phyloP scores from a whole-genome alignment of 2,113 vertebrate genomes.

The Bombycilla garrulus region DNA sequence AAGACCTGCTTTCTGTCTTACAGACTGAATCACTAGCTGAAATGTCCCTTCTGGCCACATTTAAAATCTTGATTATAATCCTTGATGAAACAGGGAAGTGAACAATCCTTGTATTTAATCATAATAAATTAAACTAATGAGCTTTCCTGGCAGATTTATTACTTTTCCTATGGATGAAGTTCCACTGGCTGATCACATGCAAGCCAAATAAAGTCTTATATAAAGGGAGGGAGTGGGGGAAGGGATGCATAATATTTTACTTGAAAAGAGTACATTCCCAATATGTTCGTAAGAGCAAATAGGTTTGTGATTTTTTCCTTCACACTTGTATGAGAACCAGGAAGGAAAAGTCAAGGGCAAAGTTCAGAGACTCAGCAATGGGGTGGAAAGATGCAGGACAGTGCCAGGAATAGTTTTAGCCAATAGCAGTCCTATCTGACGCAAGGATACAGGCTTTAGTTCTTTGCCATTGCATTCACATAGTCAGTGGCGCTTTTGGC shows the following conservation, averaged over 20 bases:
- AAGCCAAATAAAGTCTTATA: not conserved
- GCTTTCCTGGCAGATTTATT: conserved; percentile 28
- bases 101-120: conserved; percentile 41
- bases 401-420: not conserved
- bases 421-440: not conserved
- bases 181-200: not conserved
- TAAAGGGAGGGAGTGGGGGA: not conserved
- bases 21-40: not conserved
- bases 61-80: conserved; percentile 46
- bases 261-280: not conserved
- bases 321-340: not conserved
- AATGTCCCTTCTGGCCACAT: conserved; percentile 37
- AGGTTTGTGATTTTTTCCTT: not conserved
- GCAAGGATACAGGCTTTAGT: not conserved
- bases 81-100: conserved; percentile 17
- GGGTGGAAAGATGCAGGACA: not conserved
- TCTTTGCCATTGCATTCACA: not conserved
- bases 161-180: not conserved
- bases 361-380: not conserved
- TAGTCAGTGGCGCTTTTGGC: not conserved
- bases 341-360: not conserved
- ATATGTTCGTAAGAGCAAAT: not conserved
- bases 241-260: not conserved
- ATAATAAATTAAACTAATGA: conserved; percentile 57
- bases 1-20: not conserved